Percentiles rank a stretch among this genome's conserved stretches.
Evolutionary conservation across 2,888 invertebrate genomes (phyloP).

Genomic region (Drosophila fulvimacula): DNA sequence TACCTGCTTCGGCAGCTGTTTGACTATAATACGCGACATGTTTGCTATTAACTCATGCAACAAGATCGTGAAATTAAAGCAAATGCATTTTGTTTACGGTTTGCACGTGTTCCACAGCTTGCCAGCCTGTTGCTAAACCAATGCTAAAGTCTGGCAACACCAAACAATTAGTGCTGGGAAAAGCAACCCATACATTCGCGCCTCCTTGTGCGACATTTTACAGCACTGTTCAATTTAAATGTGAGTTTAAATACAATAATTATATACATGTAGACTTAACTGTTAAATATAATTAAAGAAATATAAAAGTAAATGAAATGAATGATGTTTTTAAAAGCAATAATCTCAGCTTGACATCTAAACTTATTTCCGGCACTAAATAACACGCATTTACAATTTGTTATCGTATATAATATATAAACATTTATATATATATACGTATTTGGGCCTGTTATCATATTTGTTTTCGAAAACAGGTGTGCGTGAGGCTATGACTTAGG

Average conservation of each 20-base stretch:
- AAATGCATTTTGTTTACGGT: slow-evolving; percentile 67
- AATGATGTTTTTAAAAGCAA: neutral
- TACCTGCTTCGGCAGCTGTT: slow-evolving; percentile 95
- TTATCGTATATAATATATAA: neutral
- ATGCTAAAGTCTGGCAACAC: neutral
- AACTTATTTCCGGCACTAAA: neutral
- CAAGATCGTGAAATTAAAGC: slow-evolving; percentile 14
- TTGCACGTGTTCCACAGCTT: slow-evolving; percentile 48
- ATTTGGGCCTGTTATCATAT: slow-evolving; percentile 18
- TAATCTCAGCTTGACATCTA: neutral
- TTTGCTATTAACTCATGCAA: slow-evolving; percentile 8
- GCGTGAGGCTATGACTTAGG: neutral
- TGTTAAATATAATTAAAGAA: neutral
- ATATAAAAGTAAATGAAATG: too few species aligned
- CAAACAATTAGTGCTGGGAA: neutral
- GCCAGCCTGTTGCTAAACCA: slow-evolving; percentile 27
- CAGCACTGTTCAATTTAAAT: slow-evolving; percentile 10
- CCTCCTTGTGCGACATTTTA: neutral
- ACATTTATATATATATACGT: neutral
- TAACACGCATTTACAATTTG: neutral
- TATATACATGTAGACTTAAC: neutral
- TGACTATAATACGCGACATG: slow-evolving; percentile 93
- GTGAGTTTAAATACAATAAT: too few species aligned
- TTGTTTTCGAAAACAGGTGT: slow-evolving; percentile 9
- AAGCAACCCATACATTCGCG: neutral